Conservation (phyloP, 2,113 vertebrate species). For the Peucedramus taeniatus region DNA sequence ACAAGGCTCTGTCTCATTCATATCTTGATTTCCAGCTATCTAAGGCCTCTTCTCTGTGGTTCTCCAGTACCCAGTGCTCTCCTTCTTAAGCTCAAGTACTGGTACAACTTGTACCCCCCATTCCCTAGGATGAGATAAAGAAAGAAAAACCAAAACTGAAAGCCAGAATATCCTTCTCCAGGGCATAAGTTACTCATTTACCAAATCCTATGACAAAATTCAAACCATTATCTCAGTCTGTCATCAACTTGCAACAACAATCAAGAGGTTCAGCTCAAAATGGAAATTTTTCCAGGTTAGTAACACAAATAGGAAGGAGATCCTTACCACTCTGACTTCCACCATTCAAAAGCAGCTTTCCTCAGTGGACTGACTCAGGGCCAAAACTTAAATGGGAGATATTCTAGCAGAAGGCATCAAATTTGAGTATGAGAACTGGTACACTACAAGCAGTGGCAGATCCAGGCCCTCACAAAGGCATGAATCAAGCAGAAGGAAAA, state of each 20-base stretch:
- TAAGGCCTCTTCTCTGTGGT: background rate
- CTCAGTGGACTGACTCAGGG: background rate
- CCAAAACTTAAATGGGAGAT: background rate
- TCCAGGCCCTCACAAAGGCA: background rate
- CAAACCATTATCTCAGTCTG: background rate
- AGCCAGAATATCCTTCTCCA: background rate
- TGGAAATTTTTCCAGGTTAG: background rate
- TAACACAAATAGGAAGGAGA: background rate
- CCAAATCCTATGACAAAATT: background rate
- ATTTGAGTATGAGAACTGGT: background rate
- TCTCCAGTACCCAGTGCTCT: background rate
- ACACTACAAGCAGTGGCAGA: background rate
- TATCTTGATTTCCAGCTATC: background rate
- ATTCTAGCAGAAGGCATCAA: background rate
- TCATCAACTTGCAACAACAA: background rate
- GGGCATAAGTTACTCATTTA: background rate
- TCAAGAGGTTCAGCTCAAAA: background rate
- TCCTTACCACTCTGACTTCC: background rate
- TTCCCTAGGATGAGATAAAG: background rate
- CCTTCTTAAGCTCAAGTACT: background rate
- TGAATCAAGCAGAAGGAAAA: background rate
- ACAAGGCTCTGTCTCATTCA: background rate
- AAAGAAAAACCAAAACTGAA: background rate
- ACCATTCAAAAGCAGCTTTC: background rate
- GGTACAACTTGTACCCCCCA: background rate